Percentiles rank a stretch among this genome's conserved stretches.
Evolutionary conservation across 2,888 invertebrate genomes (phyloP).

Genomic region (Brassicogethes aeneus): DNA sequence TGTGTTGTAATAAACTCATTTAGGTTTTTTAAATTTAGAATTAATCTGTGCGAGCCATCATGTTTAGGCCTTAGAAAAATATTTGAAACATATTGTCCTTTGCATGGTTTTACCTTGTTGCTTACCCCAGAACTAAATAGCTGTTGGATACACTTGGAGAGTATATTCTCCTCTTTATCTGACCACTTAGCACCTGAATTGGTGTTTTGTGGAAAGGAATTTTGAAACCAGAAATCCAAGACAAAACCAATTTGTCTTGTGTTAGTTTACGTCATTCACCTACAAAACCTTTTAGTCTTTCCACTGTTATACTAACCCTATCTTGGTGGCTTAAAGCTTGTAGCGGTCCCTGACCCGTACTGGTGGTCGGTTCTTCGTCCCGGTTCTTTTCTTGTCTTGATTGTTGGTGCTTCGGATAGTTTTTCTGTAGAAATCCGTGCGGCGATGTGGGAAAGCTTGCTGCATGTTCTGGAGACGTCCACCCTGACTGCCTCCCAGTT

Average conservation of each 20-base stretch:
- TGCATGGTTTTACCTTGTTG: conserved; percentile 1
- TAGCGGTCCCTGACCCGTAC: no score
- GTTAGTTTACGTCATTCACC: not conserved
- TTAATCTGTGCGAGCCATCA: conserved; percentile 8
- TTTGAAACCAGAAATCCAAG: not conserved
- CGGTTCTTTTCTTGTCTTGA: no score
- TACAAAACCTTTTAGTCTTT: not conserved
- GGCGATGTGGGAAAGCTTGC: not conserved
- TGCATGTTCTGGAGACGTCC: not conserved
- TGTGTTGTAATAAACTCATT: conserved; percentile 9
- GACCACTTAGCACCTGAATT: not conserved
- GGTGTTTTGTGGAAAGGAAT: not conserved
- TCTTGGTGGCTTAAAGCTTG: no score
- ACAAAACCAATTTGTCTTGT: not conserved
- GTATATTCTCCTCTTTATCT: not conserved
- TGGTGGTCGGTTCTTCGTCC: no score
- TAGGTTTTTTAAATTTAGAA: conserved; percentile 9
- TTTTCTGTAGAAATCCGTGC: no score
- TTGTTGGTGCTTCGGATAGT: no score
- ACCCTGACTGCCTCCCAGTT: conserved; percentile 4
- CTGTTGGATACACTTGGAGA: not conserved
- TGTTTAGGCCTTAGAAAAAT: conserved; percentile 10
- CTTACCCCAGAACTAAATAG: not conserved
- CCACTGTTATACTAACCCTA: not conserved
- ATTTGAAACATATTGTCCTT: conserved; percentile 8